Conservation (phyloP, 2,888 invertebrate species). For the Drosophila stalkeri region DNA sequence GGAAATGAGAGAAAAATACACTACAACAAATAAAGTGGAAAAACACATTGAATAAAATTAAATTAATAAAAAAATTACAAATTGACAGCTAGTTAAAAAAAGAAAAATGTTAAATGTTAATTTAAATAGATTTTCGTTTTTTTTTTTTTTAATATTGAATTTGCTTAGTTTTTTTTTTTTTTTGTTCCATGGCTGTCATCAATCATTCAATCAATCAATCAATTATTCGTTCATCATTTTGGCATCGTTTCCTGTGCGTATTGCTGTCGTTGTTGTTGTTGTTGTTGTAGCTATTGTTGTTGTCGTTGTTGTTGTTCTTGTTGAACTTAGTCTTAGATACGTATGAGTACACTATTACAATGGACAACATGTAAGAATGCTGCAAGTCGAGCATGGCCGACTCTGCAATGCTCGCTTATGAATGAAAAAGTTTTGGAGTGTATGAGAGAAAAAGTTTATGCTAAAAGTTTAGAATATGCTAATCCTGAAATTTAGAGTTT, state of each 20-base stretch:
- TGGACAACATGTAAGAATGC: slow-evolving; percentile 23
- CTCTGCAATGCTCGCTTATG: background rate
- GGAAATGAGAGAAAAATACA: slow-evolving; percentile 8
- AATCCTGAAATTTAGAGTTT: too few relatives aligned
- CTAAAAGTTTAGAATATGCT: too few relatives aligned
- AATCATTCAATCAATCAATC: slow-evolving; percentile 33
- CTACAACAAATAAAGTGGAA: slow-evolving; percentile 35
- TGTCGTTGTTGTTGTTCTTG: slow-evolving; percentile 5
- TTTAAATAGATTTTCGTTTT: slow-evolving; percentile 22
- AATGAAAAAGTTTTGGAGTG: too few relatives aligned
- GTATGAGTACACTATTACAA: slow-evolving; percentile 47
- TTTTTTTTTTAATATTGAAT: slow-evolving; percentile 9
- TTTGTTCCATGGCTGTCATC: slow-evolving; percentile 27
- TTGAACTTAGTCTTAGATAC: slow-evolving; percentile 36
- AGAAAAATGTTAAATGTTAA: slow-evolving; percentile 28
- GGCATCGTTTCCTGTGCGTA: slow-evolving; percentile 49
- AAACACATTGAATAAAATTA: background rate
- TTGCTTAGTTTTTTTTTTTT: slow-evolving; percentile 24
- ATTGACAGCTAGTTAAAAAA: slow-evolving; percentile 50
- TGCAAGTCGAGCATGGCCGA: slow-evolving; percentile 5
- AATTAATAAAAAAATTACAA: slow-evolving; percentile 17
- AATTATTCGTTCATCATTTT: slow-evolving; percentile 65
- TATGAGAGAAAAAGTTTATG: background rate
- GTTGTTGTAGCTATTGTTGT: slow-evolving; percentile 23
- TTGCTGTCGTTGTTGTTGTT: slow-evolving; percentile 20